Percentiles rank a stretch among this genome's conserved stretches.
These are phyloP conservation scores for Hirtodrosophila duncani DNA, from an alignment of 2,888 invertebrate genomes.

Conservation along the genomic window DNA sequence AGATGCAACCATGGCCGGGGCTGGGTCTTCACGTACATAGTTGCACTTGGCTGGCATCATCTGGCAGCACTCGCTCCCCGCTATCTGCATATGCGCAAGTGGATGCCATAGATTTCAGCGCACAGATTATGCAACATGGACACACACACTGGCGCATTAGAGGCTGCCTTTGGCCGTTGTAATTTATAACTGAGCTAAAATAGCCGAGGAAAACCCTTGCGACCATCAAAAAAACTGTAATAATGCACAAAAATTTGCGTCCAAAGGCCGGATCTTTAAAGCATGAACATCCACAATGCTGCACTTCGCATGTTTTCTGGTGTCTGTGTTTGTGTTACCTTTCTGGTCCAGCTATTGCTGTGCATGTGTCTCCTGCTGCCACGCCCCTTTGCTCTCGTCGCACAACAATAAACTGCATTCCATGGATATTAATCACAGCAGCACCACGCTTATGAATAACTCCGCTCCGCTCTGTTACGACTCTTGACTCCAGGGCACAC, in stretches of 20 bases:
- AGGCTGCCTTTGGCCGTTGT: slow-evolving; percentile 51
- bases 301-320: slow-evolving; percentile 2
- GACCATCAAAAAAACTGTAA: slow-evolving; percentile 35
- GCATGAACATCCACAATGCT: slow-evolving; percentile 3
- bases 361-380: slow-evolving; percentile 42
- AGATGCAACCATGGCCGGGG: slow-evolving; percentile 4
- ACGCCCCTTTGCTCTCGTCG: slow-evolving; percentile 41
- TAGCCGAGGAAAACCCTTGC: slow-evolving; percentile 53
- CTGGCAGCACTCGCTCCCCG: slow-evolving; percentile 15
- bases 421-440: slow-evolving; percentile 67
- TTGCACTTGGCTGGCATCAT: slow-evolving; percentile 35
- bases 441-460: slow-evolving; percentile 47
- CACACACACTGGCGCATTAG: slow-evolving; percentile 26
- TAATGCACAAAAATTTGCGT: slow-evolving; percentile 66
- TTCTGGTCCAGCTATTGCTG: neutral
- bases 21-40: slow-evolving; percentile 23
- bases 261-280: slow-evolving; percentile 14
- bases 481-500: slow-evolving; percentile 13
- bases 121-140: slow-evolving; percentile 56
- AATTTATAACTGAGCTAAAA: slow-evolving; percentile 69
- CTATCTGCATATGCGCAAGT: slow-evolving; percentile 51
- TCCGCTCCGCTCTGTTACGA: slow-evolving; percentile 11
- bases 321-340: slow-evolving; percentile 5
- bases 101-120: slow-evolving; percentile 66
- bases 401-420: slow-evolving; percentile 68